These are phyloP conservation scores for Scatophagus argus DNA, from an alignment of 2,113 vertebrate genomes.

Conservation along the genomic window DNA sequence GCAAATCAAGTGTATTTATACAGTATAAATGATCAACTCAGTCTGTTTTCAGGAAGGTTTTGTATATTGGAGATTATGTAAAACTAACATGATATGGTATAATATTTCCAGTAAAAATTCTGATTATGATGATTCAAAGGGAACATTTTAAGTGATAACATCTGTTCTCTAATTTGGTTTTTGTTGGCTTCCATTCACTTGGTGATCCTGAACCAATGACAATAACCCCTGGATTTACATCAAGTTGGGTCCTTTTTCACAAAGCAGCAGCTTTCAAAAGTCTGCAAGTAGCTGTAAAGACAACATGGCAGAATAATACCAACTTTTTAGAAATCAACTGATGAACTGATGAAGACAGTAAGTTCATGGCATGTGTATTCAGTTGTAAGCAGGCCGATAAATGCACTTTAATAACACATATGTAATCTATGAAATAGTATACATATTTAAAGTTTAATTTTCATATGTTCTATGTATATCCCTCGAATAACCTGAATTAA, in stretches of 20 bases:
- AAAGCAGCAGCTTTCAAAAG: neutral
- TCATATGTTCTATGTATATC: neutral
- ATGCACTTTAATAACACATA: neutral
- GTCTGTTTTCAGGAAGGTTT: too few relatives aligned
- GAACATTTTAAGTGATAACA: neutral
- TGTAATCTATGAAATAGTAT: too few relatives aligned
- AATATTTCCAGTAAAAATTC: too few relatives aligned
- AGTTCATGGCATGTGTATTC: neutral
- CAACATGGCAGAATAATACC: neutral
- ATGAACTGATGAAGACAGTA: neutral
- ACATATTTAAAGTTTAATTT: neutral
- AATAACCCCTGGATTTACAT: neutral
- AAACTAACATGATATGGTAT: too few relatives aligned
- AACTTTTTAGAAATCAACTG: neutral
- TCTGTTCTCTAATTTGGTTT: neutral
- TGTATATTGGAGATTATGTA: too few relatives aligned
- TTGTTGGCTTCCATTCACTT: neutral
- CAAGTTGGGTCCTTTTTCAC: neutral
- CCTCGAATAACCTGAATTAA: neutral
- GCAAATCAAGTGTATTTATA: neutral
- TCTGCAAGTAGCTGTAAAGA: neutral
- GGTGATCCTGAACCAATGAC: neutral
- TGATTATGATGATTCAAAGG: neutral
- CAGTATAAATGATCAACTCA: neutral
- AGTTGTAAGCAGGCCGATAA: neutral